These are phyloP conservation scores for Cynoglossus semilaevis DNA, from an alignment of 2,113 vertebrate genomes.

Conservation along the genomic window DNA sequence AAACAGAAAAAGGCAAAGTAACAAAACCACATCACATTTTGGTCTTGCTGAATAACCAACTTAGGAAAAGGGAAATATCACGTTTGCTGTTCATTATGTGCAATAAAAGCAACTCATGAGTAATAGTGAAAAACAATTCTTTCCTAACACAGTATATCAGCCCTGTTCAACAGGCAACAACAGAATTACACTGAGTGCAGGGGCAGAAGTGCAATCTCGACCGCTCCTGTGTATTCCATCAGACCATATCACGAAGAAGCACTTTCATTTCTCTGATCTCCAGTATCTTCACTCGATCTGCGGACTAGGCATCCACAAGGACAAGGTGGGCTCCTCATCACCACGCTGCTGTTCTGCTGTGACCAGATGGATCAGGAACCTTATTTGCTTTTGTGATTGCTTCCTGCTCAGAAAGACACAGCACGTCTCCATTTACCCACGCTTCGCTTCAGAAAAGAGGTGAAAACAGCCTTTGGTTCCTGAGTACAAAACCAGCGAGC, in stretches of 20 bases:
- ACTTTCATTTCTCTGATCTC: conserved; percentile 14
- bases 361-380: conserved; percentile 48
- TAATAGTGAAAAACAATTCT: too few species aligned
- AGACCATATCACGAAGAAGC: conserved; percentile 11
- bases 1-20: too few species aligned
- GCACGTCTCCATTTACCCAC: background rate
- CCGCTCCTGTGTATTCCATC: conserved; percentile 15
- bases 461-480: conserved; percentile 2
- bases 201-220: conserved; percentile 6
- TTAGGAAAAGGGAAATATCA: too few species aligned
- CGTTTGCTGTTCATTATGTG: too few species aligned
- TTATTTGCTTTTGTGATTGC: conserved; percentile 33
- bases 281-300: conserved; percentile 14
- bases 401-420: conserved; percentile 27
- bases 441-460: background rate
- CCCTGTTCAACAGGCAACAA: conserved; percentile 16
- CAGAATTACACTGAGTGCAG: conserved; percentile 17
- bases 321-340: conserved; percentile 22
- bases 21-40: too few species aligned
- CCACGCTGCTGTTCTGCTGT: conserved; percentile 2
- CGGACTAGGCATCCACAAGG: conserved; percentile 1
- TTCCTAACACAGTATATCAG: too few species aligned
- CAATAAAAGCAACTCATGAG: too few species aligned
- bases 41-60: too few species aligned
- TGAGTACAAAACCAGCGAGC: conserved; percentile 4